phyloP scores from a whole-genome alignment of 2,113 vertebrate genomes.

The Pseudorectes ferrugineus region DNA sequence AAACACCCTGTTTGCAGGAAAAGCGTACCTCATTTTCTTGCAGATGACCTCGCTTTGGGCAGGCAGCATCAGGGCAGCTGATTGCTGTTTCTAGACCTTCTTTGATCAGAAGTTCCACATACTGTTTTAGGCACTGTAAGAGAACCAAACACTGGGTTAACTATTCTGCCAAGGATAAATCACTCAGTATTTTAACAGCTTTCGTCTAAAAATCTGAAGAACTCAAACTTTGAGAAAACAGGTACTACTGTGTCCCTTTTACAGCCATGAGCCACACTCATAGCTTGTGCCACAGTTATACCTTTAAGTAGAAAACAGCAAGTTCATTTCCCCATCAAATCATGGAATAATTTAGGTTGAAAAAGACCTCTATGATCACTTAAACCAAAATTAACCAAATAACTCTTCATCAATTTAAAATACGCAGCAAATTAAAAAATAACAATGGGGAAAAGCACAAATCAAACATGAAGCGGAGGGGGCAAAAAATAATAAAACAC shows the following conservation, averaged over 20 bases:
- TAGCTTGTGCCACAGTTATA: neutral
- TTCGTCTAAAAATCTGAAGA: neutral
- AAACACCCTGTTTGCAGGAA: neutral
- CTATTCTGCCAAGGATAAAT: neutral
- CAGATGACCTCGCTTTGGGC: constrained; percentile 91
- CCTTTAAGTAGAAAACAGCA: neutral
- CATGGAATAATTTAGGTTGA: neutral
- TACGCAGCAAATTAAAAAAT: neutral
- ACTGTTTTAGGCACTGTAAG: constrained; percentile 96
- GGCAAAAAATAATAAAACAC: neutral
- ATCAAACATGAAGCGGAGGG: neutral
- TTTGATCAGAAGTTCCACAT: constrained; percentile 96
- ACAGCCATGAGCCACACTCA: neutral
- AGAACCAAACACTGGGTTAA: neutral
- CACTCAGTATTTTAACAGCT: neutral
- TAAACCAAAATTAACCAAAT: neutral
- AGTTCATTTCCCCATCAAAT: neutral
- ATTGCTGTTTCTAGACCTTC: constrained; percentile 96
- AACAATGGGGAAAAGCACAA: neutral
- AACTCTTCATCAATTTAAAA: neutral
- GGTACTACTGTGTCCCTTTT: neutral
- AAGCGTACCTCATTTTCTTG: constrained; percentile 91
- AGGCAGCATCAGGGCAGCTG: constrained; percentile 95
- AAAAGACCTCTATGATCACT: neutral
- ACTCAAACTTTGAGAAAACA: neutral